Evolutionary conservation across 1,140 invertebrate species (phyloP).

Genomic region (Pemphigus obesinymphae): DNA sequence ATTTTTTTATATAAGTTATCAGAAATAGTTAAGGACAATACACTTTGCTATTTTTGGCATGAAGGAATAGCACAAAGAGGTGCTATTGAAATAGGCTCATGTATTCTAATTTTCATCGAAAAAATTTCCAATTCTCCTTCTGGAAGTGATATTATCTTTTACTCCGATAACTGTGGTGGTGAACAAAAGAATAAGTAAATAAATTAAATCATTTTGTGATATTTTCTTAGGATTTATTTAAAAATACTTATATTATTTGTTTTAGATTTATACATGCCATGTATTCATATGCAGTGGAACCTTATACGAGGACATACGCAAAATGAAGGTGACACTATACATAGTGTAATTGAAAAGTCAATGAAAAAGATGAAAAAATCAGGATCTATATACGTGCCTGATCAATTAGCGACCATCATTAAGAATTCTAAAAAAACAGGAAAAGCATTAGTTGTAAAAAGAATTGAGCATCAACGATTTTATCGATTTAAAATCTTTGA

Average conservation of each 20-base stretch:
- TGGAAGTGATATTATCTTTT: constrained; percentile 44
- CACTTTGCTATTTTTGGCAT: constrained; percentile 48
- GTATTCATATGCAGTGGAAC: constrained; percentile 29
- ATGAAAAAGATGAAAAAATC: constrained; percentile 30
- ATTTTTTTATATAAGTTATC: background rate
- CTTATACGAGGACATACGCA: constrained; percentile 28
- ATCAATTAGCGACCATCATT: background rate
- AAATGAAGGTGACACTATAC: constrained; percentile 15
- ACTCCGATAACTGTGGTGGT: constrained; percentile 46
- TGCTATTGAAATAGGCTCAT: constrained; percentile 43
- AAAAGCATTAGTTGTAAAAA: constrained; percentile 11
- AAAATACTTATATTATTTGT: background rate
- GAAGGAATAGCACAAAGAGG: constrained; percentile 46
- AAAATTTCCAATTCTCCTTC: constrained; percentile 26
- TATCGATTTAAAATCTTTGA: constrained; percentile 1
- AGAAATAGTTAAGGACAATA: constrained; percentile 42
- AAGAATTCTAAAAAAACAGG: constrained; percentile 36
- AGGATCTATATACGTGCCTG: constrained; percentile 26
- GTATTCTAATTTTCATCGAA: constrained; percentile 44
- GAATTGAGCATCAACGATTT: constrained; percentile 11
- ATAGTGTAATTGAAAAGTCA: constrained; percentile 15
- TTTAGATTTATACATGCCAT: background rate
- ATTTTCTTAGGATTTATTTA: constrained; percentile 48
- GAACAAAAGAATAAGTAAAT: constrained; percentile 44
- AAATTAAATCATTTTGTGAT: constrained; percentile 44